A percentile compares a stretch with the other conserved stretches of the same genome.
Conservation (phyloP, 2,113 vertebrate species). For the Ptilonorhynchus violaceus region DNA sequence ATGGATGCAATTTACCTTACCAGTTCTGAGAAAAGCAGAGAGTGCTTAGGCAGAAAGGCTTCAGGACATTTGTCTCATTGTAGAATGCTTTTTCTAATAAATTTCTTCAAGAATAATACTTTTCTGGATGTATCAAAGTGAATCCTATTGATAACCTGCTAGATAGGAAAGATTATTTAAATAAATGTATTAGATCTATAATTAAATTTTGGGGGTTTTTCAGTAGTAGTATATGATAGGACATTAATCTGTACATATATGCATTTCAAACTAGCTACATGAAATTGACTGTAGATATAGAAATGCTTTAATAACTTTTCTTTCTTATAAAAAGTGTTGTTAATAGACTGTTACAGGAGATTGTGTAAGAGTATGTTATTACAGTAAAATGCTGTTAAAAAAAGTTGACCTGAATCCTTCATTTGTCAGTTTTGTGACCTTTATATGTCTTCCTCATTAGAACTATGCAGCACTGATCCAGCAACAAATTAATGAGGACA, state of each 20-base stretch:
- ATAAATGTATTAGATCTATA: not conserved
- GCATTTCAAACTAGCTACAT: not conserved
- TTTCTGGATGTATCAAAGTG: not conserved
- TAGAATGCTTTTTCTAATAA: not conserved
- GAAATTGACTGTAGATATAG: not conserved
- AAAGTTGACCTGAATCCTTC: not conserved
- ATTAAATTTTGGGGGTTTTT: not conserved
- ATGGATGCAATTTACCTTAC: not conserved
- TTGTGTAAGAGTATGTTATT: not conserved
- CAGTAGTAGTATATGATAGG: not conserved
- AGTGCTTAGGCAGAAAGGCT: not conserved
- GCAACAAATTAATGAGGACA: conserved; percentile 77
- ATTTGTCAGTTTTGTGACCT: not conserved
- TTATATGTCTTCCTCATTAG: conserved; percentile 49
- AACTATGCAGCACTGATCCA: conserved; percentile 69
- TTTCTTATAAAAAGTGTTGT: not conserved
- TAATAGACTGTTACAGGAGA: not conserved
- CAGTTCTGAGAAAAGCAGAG: not conserved
- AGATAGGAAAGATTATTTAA: not conserved
- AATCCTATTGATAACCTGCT: not conserved
- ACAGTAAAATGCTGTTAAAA: not conserved
- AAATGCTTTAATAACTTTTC: not conserved
- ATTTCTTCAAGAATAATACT: not conserved
- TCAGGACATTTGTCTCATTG: not conserved
- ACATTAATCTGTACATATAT: not conserved